Conservation (phyloP, 2,113 vertebrate genomes). For the Rhea americana region DNA sequence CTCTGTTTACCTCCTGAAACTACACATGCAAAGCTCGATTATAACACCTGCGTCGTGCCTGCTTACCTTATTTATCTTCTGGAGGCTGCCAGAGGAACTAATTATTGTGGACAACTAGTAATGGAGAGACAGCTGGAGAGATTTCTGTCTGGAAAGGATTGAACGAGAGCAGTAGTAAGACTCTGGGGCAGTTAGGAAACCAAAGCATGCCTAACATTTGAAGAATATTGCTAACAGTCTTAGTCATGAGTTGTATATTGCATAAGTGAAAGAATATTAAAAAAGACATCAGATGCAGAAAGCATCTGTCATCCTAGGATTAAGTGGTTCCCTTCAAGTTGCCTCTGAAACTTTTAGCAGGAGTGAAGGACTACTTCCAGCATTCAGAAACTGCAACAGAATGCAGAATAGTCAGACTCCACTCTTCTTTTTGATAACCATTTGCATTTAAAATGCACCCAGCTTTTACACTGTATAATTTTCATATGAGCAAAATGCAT, state of each 20-base stretch:
- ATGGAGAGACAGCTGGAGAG: not conserved
- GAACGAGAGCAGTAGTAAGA: not conserved
- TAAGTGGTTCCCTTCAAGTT: not conserved
- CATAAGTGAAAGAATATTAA: not conserved
- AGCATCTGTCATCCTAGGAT: not conserved
- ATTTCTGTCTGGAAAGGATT: not conserved
- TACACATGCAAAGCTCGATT: not conserved
- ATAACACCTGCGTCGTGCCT: not conserved
- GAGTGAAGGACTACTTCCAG: not conserved
- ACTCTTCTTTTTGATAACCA: not conserved
- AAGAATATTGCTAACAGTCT: not conserved
- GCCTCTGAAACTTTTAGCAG: not conserved
- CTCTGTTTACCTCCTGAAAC: not conserved
- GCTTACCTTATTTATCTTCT: not conserved
- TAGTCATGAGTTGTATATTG: not conserved
- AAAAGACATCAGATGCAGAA: not conserved
- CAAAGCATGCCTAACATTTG: not conserved
- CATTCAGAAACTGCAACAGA: not conserved
- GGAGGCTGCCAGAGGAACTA: not conserved
- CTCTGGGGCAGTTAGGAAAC: not conserved
- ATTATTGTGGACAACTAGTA: not conserved
- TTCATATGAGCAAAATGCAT: not conserved
- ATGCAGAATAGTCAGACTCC: not conserved
- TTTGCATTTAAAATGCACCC: not conserved
- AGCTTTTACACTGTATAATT: not conserved